Conservation (phyloP, 2,797 vertebrate species). For the Alosa sapidissima region DNA sequence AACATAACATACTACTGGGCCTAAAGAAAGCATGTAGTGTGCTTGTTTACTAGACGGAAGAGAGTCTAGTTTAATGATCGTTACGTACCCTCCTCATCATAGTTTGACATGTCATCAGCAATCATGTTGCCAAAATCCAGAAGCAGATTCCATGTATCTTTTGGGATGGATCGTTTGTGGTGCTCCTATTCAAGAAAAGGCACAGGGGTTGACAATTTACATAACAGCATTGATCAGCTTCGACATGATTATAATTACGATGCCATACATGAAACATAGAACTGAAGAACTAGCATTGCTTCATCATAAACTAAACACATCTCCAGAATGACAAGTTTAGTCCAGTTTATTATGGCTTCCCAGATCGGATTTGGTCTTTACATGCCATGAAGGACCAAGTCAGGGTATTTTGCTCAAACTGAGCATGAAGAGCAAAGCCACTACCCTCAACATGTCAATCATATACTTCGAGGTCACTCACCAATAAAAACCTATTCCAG, state of each 20-base stretch:
- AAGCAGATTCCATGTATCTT: slow-evolving; percentile 96
- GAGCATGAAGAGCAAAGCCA: not conserved
- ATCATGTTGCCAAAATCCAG: slow-evolving; percentile 97
- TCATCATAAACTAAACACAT: not conserved
- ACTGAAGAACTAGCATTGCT: not conserved
- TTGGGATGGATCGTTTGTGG: slow-evolving; percentile 95
- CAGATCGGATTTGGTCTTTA: not conserved
- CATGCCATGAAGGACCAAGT: not conserved
- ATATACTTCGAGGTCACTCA: slow-evolving; percentile 68
- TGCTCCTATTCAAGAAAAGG: slow-evolving; percentile 79
- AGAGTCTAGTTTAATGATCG: not conserved
- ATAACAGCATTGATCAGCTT: not conserved
- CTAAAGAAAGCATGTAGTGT: not conserved
- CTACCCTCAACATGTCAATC: not conserved
- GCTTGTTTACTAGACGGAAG: not conserved
- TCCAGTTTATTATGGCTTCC: not conserved
- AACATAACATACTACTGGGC: not conserved
- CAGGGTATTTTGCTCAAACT: not conserved
- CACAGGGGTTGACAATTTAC: not conserved
- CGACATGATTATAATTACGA: not conserved
- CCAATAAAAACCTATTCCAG: slow-evolving; percentile 97
- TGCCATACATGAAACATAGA: not conserved
- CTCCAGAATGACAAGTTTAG: not conserved
- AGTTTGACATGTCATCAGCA: slow-evolving; percentile 98
- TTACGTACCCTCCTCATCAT: slow-evolving; percentile 92